Conservation (phyloP, 1,140 invertebrate genomes). For the Spodoptera litura region DNA sequence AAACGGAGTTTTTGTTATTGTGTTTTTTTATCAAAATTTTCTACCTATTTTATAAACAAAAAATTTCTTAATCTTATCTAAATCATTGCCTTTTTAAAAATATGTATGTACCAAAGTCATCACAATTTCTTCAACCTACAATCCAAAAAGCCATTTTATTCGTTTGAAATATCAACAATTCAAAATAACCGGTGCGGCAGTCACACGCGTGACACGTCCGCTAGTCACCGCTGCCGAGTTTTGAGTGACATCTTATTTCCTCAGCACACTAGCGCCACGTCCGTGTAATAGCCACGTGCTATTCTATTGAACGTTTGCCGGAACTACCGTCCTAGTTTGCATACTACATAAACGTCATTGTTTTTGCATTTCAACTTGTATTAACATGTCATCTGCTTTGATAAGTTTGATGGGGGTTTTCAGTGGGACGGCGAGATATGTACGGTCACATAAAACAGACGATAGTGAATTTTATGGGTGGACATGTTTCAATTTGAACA, state of each 20-base stretch:
- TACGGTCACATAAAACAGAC: no score
- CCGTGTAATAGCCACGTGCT: constrained; percentile 39
- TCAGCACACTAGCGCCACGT: constrained; percentile 54
- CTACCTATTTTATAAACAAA: no score
- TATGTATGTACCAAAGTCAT: background rate
- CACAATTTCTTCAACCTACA: background rate
- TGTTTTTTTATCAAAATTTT: no score
- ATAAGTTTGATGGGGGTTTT: constrained; percentile 8
- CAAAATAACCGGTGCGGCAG: constrained; percentile 39
- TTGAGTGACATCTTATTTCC: constrained; percentile 75
- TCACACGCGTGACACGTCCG: constrained; percentile 56
- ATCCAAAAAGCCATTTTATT: constrained; percentile 4
- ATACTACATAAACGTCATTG: constrained; percentile 38
- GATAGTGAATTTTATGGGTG: no score
- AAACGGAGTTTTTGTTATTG: no score
- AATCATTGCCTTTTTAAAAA: background rate
- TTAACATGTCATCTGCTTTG: constrained; percentile 24
- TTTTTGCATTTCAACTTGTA: constrained; percentile 32
- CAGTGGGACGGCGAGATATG: no score
- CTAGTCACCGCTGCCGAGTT: constrained; percentile 50
- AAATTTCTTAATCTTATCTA: background rate
- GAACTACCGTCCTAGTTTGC: constrained; percentile 53
- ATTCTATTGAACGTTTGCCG: constrained; percentile 55
- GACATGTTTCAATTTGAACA: no score
- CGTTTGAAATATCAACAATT: constrained; percentile 43